Conservation (phyloP, 2,113 vertebrate species). For the Cryptomyrus ogoouensis region DNA sequence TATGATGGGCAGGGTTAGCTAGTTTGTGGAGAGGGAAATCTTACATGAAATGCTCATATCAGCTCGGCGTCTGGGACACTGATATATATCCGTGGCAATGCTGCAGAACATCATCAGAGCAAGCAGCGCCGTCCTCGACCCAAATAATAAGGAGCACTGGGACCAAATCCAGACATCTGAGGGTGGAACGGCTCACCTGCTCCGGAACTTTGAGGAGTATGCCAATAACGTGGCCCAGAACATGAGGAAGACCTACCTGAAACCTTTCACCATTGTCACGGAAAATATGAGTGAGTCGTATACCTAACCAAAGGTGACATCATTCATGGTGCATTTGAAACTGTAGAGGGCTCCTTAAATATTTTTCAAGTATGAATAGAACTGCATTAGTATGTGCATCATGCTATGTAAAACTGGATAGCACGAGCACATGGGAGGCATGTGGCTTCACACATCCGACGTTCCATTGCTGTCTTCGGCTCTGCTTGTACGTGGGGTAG, state of each 20-base stretch:
- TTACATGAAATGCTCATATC: neutral
- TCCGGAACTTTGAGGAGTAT: constrained; percentile 68
- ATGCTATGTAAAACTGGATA: neutral
- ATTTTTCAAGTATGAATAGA: neutral
- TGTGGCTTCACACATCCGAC: neutral
- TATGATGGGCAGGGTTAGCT: constrained; percentile 33
- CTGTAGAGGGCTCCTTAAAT: neutral
- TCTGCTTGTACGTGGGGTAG: neutral
- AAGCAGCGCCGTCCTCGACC: constrained; percentile 71
- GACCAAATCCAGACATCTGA: constrained; percentile 73
- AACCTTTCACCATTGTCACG: constrained; percentile 71
- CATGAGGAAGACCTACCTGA: constrained; percentile 73
- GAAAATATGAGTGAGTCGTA: constrained; percentile 72
- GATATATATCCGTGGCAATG: neutral
- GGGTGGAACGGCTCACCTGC: constrained; percentile 62
- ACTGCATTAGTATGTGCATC: neutral
- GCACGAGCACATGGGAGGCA: neutral
- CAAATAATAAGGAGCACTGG: constrained; percentile 65
- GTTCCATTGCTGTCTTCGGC: neutral
- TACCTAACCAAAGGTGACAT: neutral
- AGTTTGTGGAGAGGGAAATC: neutral
- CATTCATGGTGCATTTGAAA: neutral
- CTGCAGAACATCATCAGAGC: constrained; percentile 66
- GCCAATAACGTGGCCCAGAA: constrained; percentile 68
- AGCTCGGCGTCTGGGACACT: neutral